Evolutionary conservation across 1,140 invertebrate genomes (phyloP), one percentile per base, ranked within the genome.

Genomic region (Dysdera silvatica): DNA sequence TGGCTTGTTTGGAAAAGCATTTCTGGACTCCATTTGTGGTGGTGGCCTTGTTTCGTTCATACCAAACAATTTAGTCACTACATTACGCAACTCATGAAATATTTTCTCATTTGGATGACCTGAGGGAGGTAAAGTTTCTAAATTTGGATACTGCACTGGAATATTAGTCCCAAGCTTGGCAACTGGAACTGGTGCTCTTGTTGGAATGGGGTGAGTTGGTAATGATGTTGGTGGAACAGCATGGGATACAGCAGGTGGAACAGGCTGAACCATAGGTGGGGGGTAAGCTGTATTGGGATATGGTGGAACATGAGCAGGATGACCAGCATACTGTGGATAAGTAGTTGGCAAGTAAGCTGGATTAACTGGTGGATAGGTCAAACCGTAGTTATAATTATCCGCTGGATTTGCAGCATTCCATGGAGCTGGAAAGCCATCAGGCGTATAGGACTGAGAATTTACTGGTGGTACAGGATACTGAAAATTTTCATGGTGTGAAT

Each of bases 51-150:
- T 45, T 45, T 62, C 52, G 32, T 61, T 40, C 7, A 24, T 26
- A 28, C 61, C 61, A 40, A 63, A 63, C 31, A 63, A 32, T 32
- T 63, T 63, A 31, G 12, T 55, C 14, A 63, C 61, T 14, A 23
- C 51, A 4, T 31, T 45, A 12, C 56, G 55, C n/a, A 63, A 26
- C 32, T 63, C 53, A 20, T 56, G 35, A 23, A 63, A 56, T 43
- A 63, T 56, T 8, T 14, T 23, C 26, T 56, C 61, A 48, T 31
- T 1, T 10, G 51, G 16, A 6, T n/a, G n/a, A 35, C 6, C 18
- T 48, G 18, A 12, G 47, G 23, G 29, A 37, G 57, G 47, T 1
- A 20, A 29, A 5, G 29, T 20, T 20, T 3, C 14, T 4, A 24
- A 28, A 43, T 18, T n/a, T 8, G 28, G 23, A 43, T 29, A 14